Base-by-base conservation (phyloP, 2,113 vertebrate species). In the Actinemys pallida region DNA sequence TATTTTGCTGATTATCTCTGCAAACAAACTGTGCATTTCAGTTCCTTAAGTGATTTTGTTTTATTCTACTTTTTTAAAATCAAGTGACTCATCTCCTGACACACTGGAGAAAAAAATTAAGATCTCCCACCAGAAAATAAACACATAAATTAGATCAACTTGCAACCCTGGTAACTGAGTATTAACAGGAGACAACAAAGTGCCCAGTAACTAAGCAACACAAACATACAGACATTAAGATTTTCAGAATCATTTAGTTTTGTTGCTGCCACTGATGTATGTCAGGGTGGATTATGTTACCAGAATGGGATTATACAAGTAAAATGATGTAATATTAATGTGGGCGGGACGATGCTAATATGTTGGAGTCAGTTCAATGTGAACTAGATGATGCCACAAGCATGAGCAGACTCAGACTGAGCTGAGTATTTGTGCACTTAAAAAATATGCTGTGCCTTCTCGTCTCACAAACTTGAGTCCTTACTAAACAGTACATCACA, bases 1-100 rank as follows among this genome's bases (percentile, higher is more conserved):
- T 95, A 78, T 94, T 90, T 93, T 39, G n/a, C 81, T 3, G 25
- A 45, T 90, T 4, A 56, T 85, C 94, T 86, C n/a, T 86, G 94
- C 91, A 76, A 96, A 96, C 92, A 92, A 89, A 89, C 97, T 76
- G 54, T 0, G 78, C 81, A 72, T 96, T 93, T 97, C 90, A 84
- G 89, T 88, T 93, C 92, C 94, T 94, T 90, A 54, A 84, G 20
- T 81, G 56, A 78, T 83, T n/a, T 62, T 5, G 19, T 59, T 52
- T 47, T 88, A 27, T 14, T n/a, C 80, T 72, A 88, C 83, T 79
- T 2, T 50, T 31, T 87, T 81, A 91, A 89, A 97, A 96, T 52
- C 27, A 2, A 2, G 62, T 88, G 88, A 93, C 93, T 96, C 79
- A 96, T 81, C 85, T 92, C 88, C 85, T 62, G 22, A 50, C 84